Evolutionary conservation across 2,888 invertebrate genomes (phyloP).

Genomic region (Oithona nana): DNA sequence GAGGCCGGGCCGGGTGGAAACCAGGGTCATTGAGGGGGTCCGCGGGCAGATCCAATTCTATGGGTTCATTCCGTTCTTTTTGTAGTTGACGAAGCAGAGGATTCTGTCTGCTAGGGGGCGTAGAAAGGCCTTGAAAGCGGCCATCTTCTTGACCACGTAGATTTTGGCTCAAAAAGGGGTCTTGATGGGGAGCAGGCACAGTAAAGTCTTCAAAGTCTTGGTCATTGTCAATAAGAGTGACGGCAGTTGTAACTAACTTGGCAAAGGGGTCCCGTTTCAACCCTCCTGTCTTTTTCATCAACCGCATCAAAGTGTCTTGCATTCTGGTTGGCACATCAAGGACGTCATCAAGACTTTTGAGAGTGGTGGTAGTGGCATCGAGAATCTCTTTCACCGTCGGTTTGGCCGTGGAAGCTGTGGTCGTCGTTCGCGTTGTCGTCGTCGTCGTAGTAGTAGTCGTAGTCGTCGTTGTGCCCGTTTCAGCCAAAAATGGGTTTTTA

Average conservation of each 20-base stretch:
- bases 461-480: background rate
- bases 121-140: background rate
- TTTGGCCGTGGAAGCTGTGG: background rate
- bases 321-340: background rate
- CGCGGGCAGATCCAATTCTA: background rate
- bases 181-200: background rate
- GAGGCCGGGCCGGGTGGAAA: background rate
- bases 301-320: background rate
- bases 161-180: background rate
- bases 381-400: background rate
- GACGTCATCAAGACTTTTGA: background rate
- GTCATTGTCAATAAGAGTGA: background rate
- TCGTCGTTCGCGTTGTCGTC: background rate
- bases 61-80: background rate
- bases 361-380: background rate
- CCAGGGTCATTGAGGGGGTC: background rate
- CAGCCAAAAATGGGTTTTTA: no score
- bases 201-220: background rate
- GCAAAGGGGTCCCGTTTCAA: background rate
- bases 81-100: background rate
- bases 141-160: background rate
- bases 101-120: background rate
- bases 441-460: background rate
- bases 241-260: background rate
- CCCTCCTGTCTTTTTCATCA: background rate